phyloP scores from a whole-genome alignment of 2,797 vertebrate species.

The Cynodonichthys magdalenae region DNA sequence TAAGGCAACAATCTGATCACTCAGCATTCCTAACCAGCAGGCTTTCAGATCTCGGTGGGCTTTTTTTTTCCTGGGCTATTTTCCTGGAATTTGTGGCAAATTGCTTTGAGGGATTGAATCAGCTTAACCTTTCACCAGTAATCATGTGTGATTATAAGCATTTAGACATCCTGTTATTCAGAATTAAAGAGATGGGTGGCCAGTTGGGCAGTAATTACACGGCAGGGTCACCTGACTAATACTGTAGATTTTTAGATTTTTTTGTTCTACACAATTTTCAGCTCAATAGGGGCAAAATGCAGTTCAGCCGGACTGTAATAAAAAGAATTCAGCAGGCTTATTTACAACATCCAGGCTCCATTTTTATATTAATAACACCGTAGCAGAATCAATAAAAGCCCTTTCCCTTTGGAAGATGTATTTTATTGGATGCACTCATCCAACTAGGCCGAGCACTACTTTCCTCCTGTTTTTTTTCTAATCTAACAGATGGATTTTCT shows the following conservation, averaged over 20 bases:
- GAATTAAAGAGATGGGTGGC: conserved; percentile 48
- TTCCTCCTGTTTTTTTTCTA: conserved; percentile 62
- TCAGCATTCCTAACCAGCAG: conserved; percentile 58
- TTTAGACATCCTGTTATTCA: conserved; percentile 65
- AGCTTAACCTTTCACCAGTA: conserved; percentile 72
- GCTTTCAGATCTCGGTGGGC: conserved; percentile 48
- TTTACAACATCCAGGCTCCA: conserved; percentile 55
- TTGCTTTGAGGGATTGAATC: conserved; percentile 60
- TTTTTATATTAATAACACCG: conserved; percentile 72
- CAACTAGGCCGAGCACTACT: conserved; percentile 49
- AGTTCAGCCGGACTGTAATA: conserved; percentile 54
- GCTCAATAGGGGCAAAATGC: conserved; percentile 40
- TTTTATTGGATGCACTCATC: conserved; percentile 62
- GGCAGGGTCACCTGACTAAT: conserved; percentile 55
- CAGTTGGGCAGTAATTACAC: conserved; percentile 51
- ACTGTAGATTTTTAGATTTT: conserved; percentile 26
- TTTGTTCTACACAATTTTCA: conserved; percentile 50
- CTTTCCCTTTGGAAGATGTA: conserved; percentile 50
- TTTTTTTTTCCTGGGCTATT: conserved; percentile 31
- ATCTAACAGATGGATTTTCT: conserved; percentile 79
- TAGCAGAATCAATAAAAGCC: conserved; percentile 63
- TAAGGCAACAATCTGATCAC: conserved; percentile 67
- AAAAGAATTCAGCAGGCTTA: conserved; percentile 55
- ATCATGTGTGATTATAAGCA: conserved; percentile 71
- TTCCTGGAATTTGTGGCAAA: conserved; percentile 54